Conservation (phyloP, 1,140 invertebrate species). For the Musca vetustissima region DNA sequence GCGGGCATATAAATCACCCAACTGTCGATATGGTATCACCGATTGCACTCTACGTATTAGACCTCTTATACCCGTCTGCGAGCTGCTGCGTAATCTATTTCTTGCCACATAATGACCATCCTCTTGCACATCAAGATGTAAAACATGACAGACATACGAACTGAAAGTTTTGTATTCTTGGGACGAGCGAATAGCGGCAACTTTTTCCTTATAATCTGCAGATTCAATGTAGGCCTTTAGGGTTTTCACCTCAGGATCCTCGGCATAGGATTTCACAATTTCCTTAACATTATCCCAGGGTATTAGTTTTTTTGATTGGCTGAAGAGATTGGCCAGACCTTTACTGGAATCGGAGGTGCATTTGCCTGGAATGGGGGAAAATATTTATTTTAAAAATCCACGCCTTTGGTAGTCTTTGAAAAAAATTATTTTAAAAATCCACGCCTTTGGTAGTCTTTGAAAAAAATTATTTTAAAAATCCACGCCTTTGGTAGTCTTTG, state of each 20-base stretch:
- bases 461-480: no score
- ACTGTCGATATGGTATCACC: not conserved
- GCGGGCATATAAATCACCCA: conserved; percentile 1
- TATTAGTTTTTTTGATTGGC: no score
- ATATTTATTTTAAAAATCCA: no score
- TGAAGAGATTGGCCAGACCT: no score
- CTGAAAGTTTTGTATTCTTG: not conserved
- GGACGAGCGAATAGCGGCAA: not conserved
- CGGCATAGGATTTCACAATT: not conserved
- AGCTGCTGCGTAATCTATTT: not conserved
- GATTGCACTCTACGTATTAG: not conserved
- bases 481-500: no score
- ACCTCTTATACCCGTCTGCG: conserved; percentile 3
- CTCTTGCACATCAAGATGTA: conserved; percentile 8
- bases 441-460: no score
- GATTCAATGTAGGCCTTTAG: not conserved
- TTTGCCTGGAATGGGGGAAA: no score
- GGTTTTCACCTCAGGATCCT: conserved; percentile 12
- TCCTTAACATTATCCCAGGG: no score
- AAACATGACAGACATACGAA: conserved; percentile 4
- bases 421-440: no score
- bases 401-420: no score
- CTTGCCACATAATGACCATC: not conserved
- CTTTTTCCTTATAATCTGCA: not conserved
- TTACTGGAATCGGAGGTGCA: no score